Percentiles rank a stretch among this genome's conserved stretches.
phyloP scores from a whole-genome alignment of 2,113 vertebrate genomes.

The Calidris pygmaea region DNA sequence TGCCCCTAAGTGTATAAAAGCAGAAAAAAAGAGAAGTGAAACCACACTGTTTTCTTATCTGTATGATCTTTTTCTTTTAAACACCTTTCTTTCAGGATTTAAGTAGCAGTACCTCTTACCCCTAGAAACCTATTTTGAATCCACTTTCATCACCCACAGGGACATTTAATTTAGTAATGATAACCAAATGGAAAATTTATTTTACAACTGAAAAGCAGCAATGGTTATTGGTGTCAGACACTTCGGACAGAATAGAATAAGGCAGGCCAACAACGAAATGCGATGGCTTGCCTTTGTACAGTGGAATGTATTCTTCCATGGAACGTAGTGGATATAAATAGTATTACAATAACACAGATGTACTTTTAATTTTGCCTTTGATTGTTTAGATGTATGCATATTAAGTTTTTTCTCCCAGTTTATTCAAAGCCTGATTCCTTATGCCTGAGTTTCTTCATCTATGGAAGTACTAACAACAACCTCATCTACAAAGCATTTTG shows the following conservation, averaged over 20 bases:
- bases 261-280: not conserved
- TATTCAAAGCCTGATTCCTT: not conserved
- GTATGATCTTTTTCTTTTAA: not conserved
- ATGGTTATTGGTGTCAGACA: not conserved
- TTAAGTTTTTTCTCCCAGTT: not conserved
- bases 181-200: not conserved
- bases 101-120: not conserved
- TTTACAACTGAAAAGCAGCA: not conserved
- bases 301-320: not conserved
- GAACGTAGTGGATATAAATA: not conserved
- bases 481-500: not conserved
- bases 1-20: slow-evolving; percentile 80
- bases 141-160: not conserved
- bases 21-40: not conserved
- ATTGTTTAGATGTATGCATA: not conserved
- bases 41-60: not conserved
- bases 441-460: not conserved
- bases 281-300: not conserved
- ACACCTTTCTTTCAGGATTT: not conserved
- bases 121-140: not conserved
- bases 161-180: not conserved
- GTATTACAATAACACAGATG: not conserved
- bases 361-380: not conserved
- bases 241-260: not conserved
- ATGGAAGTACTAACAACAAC: not conserved